Percentiles rank a stretch among this genome's conserved stretches.
Evolutionary conservation across 2,888 invertebrate genomes (phyloP).

Genomic region (Aelia acuminata): DNA sequence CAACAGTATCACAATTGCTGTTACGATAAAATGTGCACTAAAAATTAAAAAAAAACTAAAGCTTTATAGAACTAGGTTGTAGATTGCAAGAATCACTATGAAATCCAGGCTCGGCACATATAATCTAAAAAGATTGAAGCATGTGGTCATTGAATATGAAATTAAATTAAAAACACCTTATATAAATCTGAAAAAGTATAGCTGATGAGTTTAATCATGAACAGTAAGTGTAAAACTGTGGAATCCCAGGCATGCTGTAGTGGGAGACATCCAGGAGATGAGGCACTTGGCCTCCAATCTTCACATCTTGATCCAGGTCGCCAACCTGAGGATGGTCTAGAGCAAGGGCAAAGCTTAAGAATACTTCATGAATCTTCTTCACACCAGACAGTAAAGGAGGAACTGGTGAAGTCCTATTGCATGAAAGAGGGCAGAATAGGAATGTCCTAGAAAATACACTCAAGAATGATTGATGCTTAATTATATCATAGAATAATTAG

Average conservation of each 20-base stretch:
- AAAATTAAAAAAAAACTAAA: no score
- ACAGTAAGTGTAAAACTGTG: not conserved
- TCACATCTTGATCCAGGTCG: not conserved
- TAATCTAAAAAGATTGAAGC: no score
- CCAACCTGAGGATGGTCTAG: not conserved
- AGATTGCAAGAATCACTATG: no score
- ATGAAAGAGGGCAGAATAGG: not conserved
- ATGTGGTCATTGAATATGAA: not conserved
- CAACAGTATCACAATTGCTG: no score
- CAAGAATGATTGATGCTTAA: not conserved
- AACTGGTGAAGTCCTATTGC: not conserved
- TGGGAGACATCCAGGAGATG: not conserved
- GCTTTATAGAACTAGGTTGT: no score
- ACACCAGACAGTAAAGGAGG: no score
- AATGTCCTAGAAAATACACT: not conserved
- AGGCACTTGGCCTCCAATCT: not conserved
- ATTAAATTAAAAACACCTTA: not conserved
- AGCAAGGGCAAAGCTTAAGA: not conserved
- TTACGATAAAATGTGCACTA: no score
- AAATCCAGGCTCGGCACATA: no score
- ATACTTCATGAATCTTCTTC: not conserved
- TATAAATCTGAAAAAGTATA: not conserved
- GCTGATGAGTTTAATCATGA: not conserved
- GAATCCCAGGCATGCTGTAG: not conserved
- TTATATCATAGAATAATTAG: no score